Evolutionary conservation across 2,113 vertebrate species (phyloP), one percentile per base, ranked within the genome.

Genomic region (Morone saxatilis): DNA sequence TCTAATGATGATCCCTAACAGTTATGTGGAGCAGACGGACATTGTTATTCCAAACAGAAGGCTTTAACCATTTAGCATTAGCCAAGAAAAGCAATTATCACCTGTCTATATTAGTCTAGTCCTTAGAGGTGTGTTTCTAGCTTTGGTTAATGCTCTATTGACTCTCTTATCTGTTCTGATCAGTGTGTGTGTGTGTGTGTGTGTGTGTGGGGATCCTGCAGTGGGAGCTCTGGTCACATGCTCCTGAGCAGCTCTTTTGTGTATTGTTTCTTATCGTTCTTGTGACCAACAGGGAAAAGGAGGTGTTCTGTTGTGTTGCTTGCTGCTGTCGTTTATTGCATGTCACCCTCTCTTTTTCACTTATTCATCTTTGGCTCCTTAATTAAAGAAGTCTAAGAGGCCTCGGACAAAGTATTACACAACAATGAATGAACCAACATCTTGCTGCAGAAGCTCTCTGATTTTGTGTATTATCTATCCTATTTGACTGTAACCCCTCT

Each of bases 261-360:
- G 86, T 83, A 89, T 93, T 93, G 87, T 93, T 86, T 88, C 71
- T 84, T 72, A 78, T 84, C 4, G 75, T 71, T 83, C 89, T 86
- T 89, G 85, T 93, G 87, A 89, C 76, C 68, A 41, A 63, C 79
- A 72, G 70, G 50, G 59, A 73, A 80, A 86, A 68, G 76, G 70
- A 83, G 75, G 75, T 60, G 11, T 69, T 91, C 59, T 76, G 56
- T 81, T 4, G 75, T 72, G 48, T 62, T 12, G 54, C 75, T 50
- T n/a, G 45, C 62, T 73, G 54, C 62, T n/a, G 12, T 56, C n/a
- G 3, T 56, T 51, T 22, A 25, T 20, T 73, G 1, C 50, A 19
- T 38, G 36, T 19, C 50, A 4, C 45, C 74, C 59, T 69, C n/a
- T 68, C 50, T 10, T 14, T 62, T 40, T 61, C 22, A 63, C n/a